These are phyloP conservation scores for Hiodon alosoides DNA, from an alignment of 2,113 vertebrate species.

Conservation along the genomic window DNA sequence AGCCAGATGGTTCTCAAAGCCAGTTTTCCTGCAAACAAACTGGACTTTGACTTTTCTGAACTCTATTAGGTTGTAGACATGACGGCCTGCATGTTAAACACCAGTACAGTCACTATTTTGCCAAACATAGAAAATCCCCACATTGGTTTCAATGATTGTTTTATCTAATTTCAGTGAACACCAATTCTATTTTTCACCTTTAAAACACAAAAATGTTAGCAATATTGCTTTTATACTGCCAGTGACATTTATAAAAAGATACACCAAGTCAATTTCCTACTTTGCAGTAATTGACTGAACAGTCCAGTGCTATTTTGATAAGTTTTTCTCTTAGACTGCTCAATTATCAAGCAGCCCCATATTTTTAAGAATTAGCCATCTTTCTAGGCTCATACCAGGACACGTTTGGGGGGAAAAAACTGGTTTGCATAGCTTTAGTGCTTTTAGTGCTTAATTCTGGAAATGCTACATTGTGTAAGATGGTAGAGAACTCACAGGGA, in stretches of 20 bases:
- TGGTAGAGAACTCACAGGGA: not conserved
- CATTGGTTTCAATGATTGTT: no score
- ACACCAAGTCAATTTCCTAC: not conserved
- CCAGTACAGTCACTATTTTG: not conserved
- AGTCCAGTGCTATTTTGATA: slow-evolving; percentile 5
- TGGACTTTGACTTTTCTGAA: slow-evolving; percentile 8
- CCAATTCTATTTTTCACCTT: no score
- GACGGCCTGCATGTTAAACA: slow-evolving; percentile 6
- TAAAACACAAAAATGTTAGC: no score
- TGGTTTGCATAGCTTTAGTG: not conserved
- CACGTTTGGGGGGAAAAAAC: not conserved
- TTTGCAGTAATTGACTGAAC: not conserved
- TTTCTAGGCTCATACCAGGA: not conserved
- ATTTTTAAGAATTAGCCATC: not conserved
- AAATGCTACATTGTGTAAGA: slow-evolving; percentile 4
- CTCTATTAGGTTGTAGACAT: not conserved
- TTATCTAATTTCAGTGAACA: no score
- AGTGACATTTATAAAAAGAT: not conserved
- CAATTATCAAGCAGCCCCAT: no score
- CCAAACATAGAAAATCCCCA: no score
- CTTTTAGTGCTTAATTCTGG: not conserved
- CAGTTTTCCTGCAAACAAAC: slow-evolving; percentile 6
- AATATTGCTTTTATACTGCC: not conserved
- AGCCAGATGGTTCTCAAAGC: slow-evolving; percentile 8
- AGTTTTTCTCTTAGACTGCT: not conserved